Evolutionary conservation across 2,888 invertebrate species (phyloP), one percentile per base, ranked within the genome.

Genomic region (Charanyca ferruginea): DNA sequence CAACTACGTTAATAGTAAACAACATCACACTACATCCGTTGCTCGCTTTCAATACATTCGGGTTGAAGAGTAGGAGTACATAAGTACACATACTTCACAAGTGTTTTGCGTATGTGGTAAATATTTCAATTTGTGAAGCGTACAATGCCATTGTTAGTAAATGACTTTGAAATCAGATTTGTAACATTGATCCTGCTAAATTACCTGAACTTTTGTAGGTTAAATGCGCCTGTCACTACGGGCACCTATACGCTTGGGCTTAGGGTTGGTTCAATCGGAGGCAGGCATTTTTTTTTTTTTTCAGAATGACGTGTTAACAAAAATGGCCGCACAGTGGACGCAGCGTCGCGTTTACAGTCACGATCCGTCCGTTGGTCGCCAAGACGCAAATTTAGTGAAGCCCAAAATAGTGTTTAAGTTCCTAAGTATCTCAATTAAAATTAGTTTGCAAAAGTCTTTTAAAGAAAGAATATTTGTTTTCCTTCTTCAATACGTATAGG

Each of bases 21-120:
- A 75, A 51, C n/a, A 62, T 23, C 55, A 52, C 25, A 73, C 49
- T 72, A 74, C 62, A 53, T 66, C 48, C 45, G 28, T 53, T 20
- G 55, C 54, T 77, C 73, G 73, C 78, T 73, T 63, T 62, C 74
- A 78, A 63, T 75, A 53, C 42, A 75, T 75, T 73, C 73, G 79
- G 72, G 59, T 55, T 18, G 38, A 35, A 44, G 38, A 22, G 35
- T 32, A n/a, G 7, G 18, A 16, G 28, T 5, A 60, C 51, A 35
- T 42, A 18, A 11, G 22, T 41, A 28, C 16, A 28, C 35, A 48
- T 22, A 49, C 28, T 38, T 5, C 5, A 38, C 42, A 58, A 64
- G 54, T 54, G 28, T 32, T 52, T 55, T 47, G 59, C 54, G 35
- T 73, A 62, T 59, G 23, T 45, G 23, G 66, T 38, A 66, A 78